Evolutionary conservation across 2,888 invertebrate species (phyloP).

Genomic region (Chelonus formosanus): DNA sequence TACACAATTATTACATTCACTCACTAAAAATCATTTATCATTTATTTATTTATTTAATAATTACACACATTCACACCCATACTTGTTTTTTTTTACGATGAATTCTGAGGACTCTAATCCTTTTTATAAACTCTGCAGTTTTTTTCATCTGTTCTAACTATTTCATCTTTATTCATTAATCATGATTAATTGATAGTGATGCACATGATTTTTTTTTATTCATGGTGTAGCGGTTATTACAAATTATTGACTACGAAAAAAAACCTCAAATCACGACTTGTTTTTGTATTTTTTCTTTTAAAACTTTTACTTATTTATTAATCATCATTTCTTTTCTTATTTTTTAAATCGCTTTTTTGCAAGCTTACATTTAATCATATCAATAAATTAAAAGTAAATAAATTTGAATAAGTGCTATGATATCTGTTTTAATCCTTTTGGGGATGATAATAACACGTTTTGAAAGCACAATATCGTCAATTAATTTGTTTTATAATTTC

Average conservation of each 20-base stretch:
- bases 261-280: constrained; percentile 38
- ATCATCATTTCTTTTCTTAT: constrained; percentile 27
- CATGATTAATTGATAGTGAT: neutral
- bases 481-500: constrained; percentile 40
- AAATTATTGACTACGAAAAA: constrained; percentile 53
- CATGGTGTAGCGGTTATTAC: constrained; percentile 41
- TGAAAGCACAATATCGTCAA: neutral
- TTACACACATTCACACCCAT: constrained; percentile 43
- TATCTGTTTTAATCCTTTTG: constrained; percentile 20
- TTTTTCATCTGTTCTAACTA: constrained; percentile 8
- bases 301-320: constrained; percentile 34
- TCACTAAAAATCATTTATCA: constrained; percentile 38
- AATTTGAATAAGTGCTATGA: constrained; percentile 54
- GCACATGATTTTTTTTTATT: constrained; percentile 5
- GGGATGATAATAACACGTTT: constrained; percentile 10
- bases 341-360: constrained; percentile 1
- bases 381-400: constrained; percentile 46
- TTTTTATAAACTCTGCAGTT: neutral
- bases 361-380: constrained; percentile 27
- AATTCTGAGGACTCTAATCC: neutral
- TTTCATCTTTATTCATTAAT: constrained; percentile 2
- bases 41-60: constrained; percentile 40
- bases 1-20: constrained; percentile 39
- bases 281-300: constrained; percentile 21
- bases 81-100: constrained; percentile 2